Base-by-base conservation (phyloP, 2,888 invertebrate species). In the Drosophila prolongata region DNA sequence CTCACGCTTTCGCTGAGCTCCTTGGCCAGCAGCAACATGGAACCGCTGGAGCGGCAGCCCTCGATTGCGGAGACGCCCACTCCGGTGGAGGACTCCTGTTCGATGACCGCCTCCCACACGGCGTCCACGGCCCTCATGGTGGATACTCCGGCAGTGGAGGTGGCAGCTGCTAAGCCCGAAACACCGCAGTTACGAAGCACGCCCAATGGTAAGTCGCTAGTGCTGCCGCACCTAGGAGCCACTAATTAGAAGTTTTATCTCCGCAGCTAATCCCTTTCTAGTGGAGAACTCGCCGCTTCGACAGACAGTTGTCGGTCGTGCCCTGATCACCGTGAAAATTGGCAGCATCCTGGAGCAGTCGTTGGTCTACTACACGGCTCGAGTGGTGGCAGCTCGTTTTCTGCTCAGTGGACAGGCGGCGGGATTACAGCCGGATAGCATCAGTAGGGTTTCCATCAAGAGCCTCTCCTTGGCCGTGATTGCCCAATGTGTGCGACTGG, bases 381-480 rank as follows among this genome's bases (percentile, higher is more conserved):
- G 92, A 19, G 74, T 92, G 50, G 84, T 92, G 19, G 82, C 90
- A 10, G 91, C 91, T 4, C 90, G 91, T 37, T 92, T 92, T 73
- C 75, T 92, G 54, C 84, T 92, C n/a, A 84, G 80, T 37, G 92
- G 92, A 3, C 80, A 79, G 54, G 90, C 92, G 34, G 94, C 94
- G 6, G 93, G 93, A 3, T 89, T 95, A 52, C 94, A 96, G 75
- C 93, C 96, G 2, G 98, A 98, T 90, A 94, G 95, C 91, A 93
- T 93, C 24, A 95, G 97, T 38, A 94, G 98, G 38, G 97, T 99
- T 35, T 98, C 98, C 65, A 96, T 98, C 1, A 98, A 98, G 92
- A 95, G 97, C 8, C 94, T 98, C 40, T 97, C 98, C 0, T 90
- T 98, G 19, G 95, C 95, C 58, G 98, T 97, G 89, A 91, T 98